Percentiles rank a stretch among this genome's conserved stretches.
phyloP scores from a whole-genome alignment of 2,113 vertebrate genomes.

The Oxyura jamaicensis region DNA sequence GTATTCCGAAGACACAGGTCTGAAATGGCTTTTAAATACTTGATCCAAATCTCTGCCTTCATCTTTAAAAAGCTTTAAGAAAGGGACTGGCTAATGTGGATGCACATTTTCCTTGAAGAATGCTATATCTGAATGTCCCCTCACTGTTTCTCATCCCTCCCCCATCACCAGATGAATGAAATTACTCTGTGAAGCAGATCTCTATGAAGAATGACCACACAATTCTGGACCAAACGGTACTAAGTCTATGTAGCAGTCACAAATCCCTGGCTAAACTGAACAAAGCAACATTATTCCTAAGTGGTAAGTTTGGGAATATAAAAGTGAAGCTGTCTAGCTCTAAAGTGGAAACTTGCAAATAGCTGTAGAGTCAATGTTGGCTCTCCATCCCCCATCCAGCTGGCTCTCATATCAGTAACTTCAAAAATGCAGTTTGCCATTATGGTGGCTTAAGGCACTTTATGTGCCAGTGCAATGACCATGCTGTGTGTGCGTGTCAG shows the following conservation, averaged over 20 bases:
- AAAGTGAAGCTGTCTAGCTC: slow-evolving; percentile 51
- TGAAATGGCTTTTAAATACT: slow-evolving; percentile 12
- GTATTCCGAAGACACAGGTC: background rate
- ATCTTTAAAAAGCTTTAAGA: slow-evolving; percentile 14
- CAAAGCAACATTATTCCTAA: slow-evolving; percentile 63
- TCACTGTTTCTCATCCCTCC: slow-evolving; percentile 38
- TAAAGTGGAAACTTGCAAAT: slow-evolving; percentile 49
- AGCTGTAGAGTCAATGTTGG: slow-evolving; percentile 45
- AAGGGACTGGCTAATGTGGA: slow-evolving; percentile 31
- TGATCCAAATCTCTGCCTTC: slow-evolving; percentile 29
- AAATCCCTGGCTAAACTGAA: slow-evolving; percentile 27
- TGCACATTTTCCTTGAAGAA: background rate
- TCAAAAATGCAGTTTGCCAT: slow-evolving; percentile 64
- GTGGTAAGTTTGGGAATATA: slow-evolving; percentile 47
- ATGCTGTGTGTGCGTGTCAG: slow-evolving; percentile 70
- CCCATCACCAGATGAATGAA: slow-evolving; percentile 40
- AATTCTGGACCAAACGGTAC: slow-evolving; percentile 33
- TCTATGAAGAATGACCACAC: slow-evolving; percentile 29
- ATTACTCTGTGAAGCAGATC: slow-evolving; percentile 36
- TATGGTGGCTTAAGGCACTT: slow-evolving; percentile 72
- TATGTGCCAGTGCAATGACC: slow-evolving; percentile 68
- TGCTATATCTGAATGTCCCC: slow-evolving; percentile 18
- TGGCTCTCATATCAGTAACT: slow-evolving; percentile 68
- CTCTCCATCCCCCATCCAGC: slow-evolving; percentile 58
- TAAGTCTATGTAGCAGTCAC: slow-evolving; percentile 39